These are phyloP conservation scores for Agrilus planipennis DNA, from an alignment of 1,140 invertebrate genomes.

Conservation along the genomic window DNA sequence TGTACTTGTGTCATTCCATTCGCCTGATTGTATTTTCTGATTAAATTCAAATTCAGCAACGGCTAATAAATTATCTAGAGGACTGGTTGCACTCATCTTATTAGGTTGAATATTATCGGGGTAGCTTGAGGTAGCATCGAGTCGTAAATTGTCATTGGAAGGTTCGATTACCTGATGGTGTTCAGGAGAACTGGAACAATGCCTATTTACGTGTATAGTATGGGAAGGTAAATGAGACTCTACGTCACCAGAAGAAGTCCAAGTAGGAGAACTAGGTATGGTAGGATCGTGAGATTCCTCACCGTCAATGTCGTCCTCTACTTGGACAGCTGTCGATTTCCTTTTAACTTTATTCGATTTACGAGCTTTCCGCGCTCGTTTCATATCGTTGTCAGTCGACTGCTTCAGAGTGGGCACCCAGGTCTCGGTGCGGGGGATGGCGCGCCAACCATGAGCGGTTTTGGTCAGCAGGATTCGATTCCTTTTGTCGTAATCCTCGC, in stretches of 20 bases:
- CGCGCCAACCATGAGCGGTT: constrained; percentile 66
- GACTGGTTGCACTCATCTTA: constrained; percentile 32
- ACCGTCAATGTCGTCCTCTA: constrained; percentile 14
- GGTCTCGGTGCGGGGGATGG: constrained; percentile 61
- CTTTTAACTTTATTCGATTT: constrained; percentile 22
- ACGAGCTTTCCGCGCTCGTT: constrained; percentile 17
- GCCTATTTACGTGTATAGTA: constrained; percentile 40
- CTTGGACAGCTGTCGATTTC: constrained; percentile 22
- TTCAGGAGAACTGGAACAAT: constrained; percentile 19
- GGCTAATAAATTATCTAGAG: constrained; percentile 44
- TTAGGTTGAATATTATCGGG: constrained; percentile 15
- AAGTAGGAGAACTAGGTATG: constrained; percentile 16
- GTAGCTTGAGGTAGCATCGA: too few species aligned
- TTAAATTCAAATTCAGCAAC: constrained; percentile 45
- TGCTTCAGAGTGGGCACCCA: constrained; percentile 45
- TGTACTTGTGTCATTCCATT: constrained; percentile 20
- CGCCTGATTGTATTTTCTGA: constrained; percentile 31
- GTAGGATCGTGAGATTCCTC: constrained; percentile 10
- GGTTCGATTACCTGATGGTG: constrained; percentile 31
- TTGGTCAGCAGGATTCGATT: constrained; percentile 70
- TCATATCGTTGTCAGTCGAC: constrained; percentile 17
- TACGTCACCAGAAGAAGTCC: constrained; percentile 37
- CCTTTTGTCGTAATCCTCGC: constrained; percentile 72
- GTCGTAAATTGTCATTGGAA: too few species aligned
- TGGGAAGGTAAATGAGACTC: constrained; percentile 45